Evolutionary conservation across 2,888 invertebrate species (phyloP).

Genomic region (Cephus spinipes): DNA sequence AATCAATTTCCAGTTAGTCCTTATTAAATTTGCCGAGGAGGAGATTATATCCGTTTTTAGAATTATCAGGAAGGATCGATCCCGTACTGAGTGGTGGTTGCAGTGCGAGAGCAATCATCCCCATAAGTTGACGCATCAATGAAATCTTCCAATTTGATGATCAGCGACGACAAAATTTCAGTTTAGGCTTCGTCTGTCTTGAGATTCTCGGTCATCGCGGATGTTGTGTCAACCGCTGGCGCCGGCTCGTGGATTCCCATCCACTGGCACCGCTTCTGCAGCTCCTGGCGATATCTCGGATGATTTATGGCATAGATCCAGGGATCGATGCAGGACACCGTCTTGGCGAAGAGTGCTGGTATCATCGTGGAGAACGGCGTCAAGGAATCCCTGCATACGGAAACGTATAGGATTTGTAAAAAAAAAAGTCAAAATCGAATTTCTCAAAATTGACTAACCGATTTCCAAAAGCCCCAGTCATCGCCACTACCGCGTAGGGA

Average conservation of each 20-base stretch:
- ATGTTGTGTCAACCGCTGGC: conserved; percentile 45
- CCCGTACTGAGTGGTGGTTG: not conserved
- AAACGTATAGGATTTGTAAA: not conserved
- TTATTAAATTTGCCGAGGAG: not conserved
- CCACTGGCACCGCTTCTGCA: conserved; percentile 86
- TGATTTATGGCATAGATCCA: conserved; percentile 93
- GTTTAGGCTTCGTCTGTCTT: conserved; percentile 58
- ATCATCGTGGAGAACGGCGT: conserved; percentile 79
- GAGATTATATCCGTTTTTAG: not conserved
- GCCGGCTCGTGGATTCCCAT: conserved; percentile 68
- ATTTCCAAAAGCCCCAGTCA: conserved; percentile 87
- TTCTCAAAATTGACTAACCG: conserved; percentile 51
- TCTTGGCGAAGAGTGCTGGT: conserved; percentile 87
- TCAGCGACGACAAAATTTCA: not conserved
- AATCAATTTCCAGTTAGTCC: not conserved
- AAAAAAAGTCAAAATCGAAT: not conserved
- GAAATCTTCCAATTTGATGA: not conserved
- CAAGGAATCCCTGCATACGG: conserved; percentile 58
- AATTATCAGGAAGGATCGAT: not conserved
- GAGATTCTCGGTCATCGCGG: conserved; percentile 57
- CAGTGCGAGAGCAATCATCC: not conserved
- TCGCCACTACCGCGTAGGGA: conserved; percentile 86
- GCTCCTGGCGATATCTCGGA: conserved; percentile 82
- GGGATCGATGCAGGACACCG: conserved; percentile 92
- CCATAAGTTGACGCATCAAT: not conserved